Evolutionary conservation across 2,888 invertebrate genomes (phyloP).

Genomic region (Chymomyza amoena): DNA sequence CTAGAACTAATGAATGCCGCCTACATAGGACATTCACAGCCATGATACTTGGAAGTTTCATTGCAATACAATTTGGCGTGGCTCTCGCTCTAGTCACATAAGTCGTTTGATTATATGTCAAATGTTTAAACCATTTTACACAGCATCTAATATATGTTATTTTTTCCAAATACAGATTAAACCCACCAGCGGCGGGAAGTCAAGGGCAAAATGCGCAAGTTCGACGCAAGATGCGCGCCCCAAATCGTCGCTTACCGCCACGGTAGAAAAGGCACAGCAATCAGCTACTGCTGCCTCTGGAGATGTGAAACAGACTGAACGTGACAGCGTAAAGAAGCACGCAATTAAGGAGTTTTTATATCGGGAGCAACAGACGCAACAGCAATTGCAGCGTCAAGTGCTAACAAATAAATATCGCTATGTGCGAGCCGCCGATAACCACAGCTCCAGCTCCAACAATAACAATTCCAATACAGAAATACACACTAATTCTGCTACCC

Average conservation of each 20-base stretch:
- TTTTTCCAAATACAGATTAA: conserved; percentile 60
- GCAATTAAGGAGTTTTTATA: neutral
- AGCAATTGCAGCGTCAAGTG: no score
- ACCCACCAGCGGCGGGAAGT: conserved; percentile 62
- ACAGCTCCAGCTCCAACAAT: neutral
- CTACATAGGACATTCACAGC: no score
- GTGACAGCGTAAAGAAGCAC: conserved; percentile 13
- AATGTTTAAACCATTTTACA: neutral
- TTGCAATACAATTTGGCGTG: neutral
- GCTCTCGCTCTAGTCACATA: neutral
- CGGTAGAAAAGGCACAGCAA: conserved; percentile 74
- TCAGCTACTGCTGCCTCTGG: conserved; percentile 43
- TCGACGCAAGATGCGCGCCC: conserved; percentile 75
- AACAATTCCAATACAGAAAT: neutral
- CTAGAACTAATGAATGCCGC: no score
- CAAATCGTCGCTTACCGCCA: conserved; percentile 74
- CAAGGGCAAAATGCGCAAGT: conserved; percentile 57
- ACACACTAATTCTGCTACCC: neutral
- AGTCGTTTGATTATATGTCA: neutral
- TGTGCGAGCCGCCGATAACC: neutral
- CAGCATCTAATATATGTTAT: conserved; percentile 2
- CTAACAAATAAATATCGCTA: neutral
- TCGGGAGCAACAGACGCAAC: conserved; percentile 4
- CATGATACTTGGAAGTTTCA: no score
- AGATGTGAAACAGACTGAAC: conserved; percentile 29